A percentile compares a stretch with the other conserved stretches of the same genome.
Conservation (phyloP, 2,888 invertebrate species). For the Meteorus cinctellus region DNA sequence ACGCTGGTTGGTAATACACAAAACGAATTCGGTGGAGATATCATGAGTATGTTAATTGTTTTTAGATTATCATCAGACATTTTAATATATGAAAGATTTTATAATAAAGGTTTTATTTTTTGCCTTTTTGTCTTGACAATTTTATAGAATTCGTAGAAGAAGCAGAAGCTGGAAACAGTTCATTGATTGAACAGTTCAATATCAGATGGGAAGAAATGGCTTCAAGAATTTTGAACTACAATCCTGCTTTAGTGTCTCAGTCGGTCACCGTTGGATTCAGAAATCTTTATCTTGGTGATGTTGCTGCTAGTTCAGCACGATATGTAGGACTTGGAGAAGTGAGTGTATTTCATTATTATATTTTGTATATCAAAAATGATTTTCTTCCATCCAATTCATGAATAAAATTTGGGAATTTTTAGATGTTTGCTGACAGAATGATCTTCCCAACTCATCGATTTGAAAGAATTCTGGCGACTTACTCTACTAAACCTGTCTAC, state of each 20-base stretch:
- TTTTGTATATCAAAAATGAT: too few species aligned
- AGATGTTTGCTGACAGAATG: too few species aligned
- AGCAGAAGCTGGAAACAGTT: constrained; percentile 70
- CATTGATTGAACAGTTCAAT: constrained; percentile 75
- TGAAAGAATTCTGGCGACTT: too few species aligned
- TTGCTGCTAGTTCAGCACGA: constrained; percentile 70
- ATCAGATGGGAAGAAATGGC: constrained; percentile 78
- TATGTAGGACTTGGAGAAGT: constrained; percentile 72
- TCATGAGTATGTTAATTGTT: constrained; percentile 75
- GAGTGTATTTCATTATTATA: constrained; percentile 32
- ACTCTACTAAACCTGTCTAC: too few species aligned
- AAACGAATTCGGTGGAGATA: constrained; percentile 80
- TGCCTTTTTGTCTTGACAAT: neutral
- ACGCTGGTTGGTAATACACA: constrained; percentile 79
- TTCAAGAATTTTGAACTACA: constrained; percentile 78
- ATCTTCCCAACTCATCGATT: too few species aligned
- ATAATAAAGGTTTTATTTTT: neutral
- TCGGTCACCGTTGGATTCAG: constrained; percentile 75
- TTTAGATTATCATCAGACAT: constrained; percentile 20
- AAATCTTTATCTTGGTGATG: constrained; percentile 73
- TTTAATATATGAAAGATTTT: too few species aligned
- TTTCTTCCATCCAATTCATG: too few species aligned
- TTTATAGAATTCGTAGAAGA: constrained; percentile 40
- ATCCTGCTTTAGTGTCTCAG: constrained; percentile 75
- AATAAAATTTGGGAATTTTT: too few species aligned